Evolutionary conservation across 1,140 invertebrate genomes (phyloP), one percentile per base, ranked within the genome.

Genomic region (Linepithema humile): DNA sequence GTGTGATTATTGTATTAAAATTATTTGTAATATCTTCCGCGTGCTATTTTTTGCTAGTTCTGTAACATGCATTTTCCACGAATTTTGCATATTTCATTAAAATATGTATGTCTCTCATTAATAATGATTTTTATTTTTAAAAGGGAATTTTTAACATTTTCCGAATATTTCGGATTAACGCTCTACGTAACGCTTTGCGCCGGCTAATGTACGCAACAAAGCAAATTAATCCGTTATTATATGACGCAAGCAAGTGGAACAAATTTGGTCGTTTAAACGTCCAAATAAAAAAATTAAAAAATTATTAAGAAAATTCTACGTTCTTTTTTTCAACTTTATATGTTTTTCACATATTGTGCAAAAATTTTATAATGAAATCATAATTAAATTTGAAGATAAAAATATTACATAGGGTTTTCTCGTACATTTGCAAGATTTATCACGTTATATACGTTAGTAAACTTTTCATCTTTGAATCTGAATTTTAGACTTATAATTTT

Each of bases 131-230:
- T 77, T 55, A 48, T 65, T 3, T 20, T 17, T 35, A 15, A 35
- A 77, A 67, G 38, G 32, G 29, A 77, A 50, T 65, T 77, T 77
- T 65, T n/a, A 38, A 38, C 48, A 17, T n/a, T 65, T 77, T 65
- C 57, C 20, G 7, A 67, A 55, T 38, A 64, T 65, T 48, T 65
- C 38, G 43, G 67, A 67, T 77, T 67, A 77, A 77, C 43, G 32
- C 32, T 35, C 40, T 38, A 6, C 15, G 20, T 10, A 77, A 38
- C 32, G 35, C 26, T 2, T 48, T 20, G 48, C 32, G 35, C 23
- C 40, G 23, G 7, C 62, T 23, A 32, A 69, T 55, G 17, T 26
- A 15, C 6, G 17, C 35, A 55, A 57, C 23, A 20, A 32, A 70
- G 48, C 23, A 69, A 78, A 53, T 40, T 38, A 69, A 80, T 70